Percentiles rank a stretch among this genome's conserved stretches.
phyloP scores from a whole-genome alignment of 2,888 invertebrate species.

The Dioctria rufipes region DNA sequence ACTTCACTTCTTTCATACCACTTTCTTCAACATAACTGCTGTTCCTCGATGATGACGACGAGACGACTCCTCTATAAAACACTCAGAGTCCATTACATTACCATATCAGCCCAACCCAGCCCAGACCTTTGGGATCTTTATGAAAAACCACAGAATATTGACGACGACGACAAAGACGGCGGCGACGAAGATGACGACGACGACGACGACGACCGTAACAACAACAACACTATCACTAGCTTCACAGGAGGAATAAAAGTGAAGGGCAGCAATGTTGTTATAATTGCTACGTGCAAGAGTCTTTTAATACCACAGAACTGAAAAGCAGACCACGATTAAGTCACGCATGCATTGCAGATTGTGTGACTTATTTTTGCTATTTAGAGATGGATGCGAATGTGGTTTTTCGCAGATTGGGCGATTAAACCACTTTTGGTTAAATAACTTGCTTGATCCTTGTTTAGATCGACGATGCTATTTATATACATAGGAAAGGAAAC shows the following conservation, averaged over 20 bases:
- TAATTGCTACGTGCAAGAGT: conserved; percentile 3
- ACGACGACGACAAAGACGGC: background rate
- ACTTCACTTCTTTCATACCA: background rate
- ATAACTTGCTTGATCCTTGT: background rate
- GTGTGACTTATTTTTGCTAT: background rate
- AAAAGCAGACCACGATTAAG: background rate
- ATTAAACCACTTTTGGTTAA: background rate
- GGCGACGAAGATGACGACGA: no score
- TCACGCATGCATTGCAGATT: background rate
- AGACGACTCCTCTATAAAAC: background rate
- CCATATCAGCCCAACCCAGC: conserved; percentile 1
- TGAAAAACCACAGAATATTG: background rate
- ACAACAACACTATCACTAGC: no score
- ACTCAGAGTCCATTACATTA: background rate
- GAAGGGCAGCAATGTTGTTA: background rate
- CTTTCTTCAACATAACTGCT: no score
- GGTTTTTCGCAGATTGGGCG: background rate
- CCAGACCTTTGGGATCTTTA: background rate
- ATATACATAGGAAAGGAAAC: no score
- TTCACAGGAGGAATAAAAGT: no score
- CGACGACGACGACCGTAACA: no score
- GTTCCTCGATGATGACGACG: background rate
- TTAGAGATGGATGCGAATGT: background rate
- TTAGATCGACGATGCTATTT: background rate
- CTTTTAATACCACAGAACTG: background rate